These are phyloP conservation scores for Kryptolebias marmoratus DNA, from an alignment of 2,113 vertebrate genomes.

Conservation along the genomic window DNA sequence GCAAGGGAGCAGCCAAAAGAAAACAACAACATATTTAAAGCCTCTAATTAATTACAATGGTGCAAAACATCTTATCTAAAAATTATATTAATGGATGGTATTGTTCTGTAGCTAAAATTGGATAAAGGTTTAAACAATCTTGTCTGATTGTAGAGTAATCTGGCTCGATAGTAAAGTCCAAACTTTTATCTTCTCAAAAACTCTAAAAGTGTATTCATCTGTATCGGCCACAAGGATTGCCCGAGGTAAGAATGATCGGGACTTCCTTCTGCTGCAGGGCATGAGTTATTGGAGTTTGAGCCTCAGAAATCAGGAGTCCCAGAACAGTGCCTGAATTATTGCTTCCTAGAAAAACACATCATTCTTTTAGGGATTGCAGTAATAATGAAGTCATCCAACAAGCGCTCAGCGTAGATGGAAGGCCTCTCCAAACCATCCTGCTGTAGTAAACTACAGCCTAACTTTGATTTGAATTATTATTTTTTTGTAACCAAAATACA, in stretches of 20 bases:
- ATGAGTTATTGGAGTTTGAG: background rate
- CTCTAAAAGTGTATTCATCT: background rate
- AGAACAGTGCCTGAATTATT: background rate
- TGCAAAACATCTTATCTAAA: too few relatives aligned
- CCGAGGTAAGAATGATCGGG: conserved; percentile 1
- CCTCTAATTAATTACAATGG: too few relatives aligned
- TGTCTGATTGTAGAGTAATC: background rate
- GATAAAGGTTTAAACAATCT: background rate
- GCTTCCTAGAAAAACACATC: background rate
- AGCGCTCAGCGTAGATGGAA: background rate
- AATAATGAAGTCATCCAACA: background rate
- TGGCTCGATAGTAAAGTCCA: too few relatives aligned
- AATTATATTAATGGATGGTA: too few relatives aligned
- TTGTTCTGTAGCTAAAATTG: too few relatives aligned
- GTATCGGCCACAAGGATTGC: background rate
- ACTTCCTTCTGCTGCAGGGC: background rate
- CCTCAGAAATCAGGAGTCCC: background rate
- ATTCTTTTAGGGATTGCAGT: background rate
- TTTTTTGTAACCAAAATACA: too few relatives aligned
- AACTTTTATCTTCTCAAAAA: background rate
- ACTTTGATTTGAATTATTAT: too few relatives aligned
- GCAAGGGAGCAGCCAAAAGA: too few relatives aligned
- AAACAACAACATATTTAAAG: too few relatives aligned
- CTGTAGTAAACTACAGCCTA: background rate
- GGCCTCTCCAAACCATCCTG: background rate